Base-by-base conservation (phyloP, 2,797 vertebrate species). In the Sebastes matsubarae region DNA sequence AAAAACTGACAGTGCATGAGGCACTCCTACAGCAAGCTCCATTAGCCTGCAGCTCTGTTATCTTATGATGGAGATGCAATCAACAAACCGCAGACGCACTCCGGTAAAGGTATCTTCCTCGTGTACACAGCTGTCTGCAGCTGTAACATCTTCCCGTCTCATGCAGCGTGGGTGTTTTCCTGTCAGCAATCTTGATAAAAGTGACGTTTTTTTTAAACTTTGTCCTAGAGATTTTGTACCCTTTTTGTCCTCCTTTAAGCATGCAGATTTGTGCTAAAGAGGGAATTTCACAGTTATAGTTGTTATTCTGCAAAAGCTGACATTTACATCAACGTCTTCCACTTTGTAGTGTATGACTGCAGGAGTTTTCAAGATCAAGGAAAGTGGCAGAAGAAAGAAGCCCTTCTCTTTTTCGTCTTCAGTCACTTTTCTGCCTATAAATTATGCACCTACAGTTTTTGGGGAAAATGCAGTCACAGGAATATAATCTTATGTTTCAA, bases 1-100 rank as follows among this genome's bases (percentile, higher is more conserved):
- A 89, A 91, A 92, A 94, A 83, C 83, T 87, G 90, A 89, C 82
- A 83, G 84, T 79, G 89, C 81, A 72, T 82, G 81, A 82, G 82
- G 82, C 83, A 78, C 80, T 81, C 86, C 74, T 85, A 78, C 85
- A 86, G 80, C 74, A 83, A 88, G 84, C 88, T 82, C 82, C 78
- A 89, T 92, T 89, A 88, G 87, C 87, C 81, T 54, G 73, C 74
- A 86, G 86, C 90, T 81, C 85, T 88, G 87, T 84, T 88, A 78
- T 90, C 70, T 83, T 83, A 72, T 82, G 85, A 90, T 30, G 64
- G 87, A 88, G 87, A 90, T 90, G 75, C 85, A 86, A 77, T 91
- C 90, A 90, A 88, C 89, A 85, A 85, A 89, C 86, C 8, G 36
- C 83, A 77, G 72, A 78, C 75, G 13, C 68, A 18, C 61, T 69